Percentiles rank a stretch among this genome's conserved stretches.
Conservation (phyloP, 2,113 vertebrate genomes). For the Callocephalon fimbriatum region DNA sequence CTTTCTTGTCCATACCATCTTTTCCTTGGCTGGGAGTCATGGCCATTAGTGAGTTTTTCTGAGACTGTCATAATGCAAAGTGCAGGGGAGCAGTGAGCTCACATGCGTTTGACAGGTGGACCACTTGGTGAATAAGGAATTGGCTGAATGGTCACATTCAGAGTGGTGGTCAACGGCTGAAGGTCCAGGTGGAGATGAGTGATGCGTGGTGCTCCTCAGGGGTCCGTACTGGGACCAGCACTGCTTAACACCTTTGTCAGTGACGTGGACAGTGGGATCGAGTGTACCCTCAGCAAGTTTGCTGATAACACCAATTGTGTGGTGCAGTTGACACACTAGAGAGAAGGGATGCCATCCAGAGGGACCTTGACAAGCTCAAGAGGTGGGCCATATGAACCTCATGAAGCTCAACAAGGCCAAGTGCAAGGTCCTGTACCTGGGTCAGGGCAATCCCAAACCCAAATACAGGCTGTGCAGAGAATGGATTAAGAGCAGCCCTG, state of each 20-base stretch:
- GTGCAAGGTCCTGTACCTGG: not conserved
- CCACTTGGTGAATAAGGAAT: not conserved
- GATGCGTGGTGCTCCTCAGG: not conserved
- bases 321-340: not conserved
- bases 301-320: not conserved
- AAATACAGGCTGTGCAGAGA: not conserved
- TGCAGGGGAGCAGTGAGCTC: not conserved
- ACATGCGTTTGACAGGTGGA: not conserved
- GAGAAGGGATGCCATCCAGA: not conserved
- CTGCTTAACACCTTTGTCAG: not conserved
- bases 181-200: not conserved
- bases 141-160: not conserved
- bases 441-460: not conserved
- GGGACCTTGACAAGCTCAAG: not conserved
- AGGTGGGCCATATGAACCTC: not conserved
- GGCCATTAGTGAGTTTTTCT: not conserved
- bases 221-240: not conserved
- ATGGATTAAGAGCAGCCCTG: not conserved
- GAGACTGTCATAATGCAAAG: not conserved
- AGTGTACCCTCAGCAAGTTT: not conserved
- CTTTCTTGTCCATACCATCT: not conserved
- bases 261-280: not conserved
- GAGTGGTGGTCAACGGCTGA: not conserved
- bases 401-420: not conserved
- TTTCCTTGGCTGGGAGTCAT: not conserved